Evolutionary conservation across 1,140 invertebrate genomes (phyloP), one percentile per base, ranked within the genome.

Genomic region (Dinothrombium tinctorium): DNA sequence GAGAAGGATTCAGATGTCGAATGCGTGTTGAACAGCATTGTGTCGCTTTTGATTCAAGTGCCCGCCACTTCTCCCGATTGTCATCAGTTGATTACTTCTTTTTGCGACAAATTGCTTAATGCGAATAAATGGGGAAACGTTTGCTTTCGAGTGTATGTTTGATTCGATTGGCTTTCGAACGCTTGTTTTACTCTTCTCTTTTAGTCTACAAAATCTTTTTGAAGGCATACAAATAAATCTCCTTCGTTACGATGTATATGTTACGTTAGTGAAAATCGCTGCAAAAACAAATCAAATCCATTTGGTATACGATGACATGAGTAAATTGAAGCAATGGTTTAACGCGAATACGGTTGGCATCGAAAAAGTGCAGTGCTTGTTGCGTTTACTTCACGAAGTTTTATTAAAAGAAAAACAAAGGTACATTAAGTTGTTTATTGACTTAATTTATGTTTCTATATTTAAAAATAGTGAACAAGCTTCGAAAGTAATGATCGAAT

Each of bases 401-500:
- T 62, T 90, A 49, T 52, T 73, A n/a, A 67, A 65, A 43, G 67
- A 65, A 44, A 73, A 73, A 56, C 68, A 74, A 53, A 70, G 71
- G 55, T 63, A 48, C 47, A 44, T 47, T 15, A n/a, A n/a, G 32
- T 28, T 28, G 8, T 28, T n/a, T 9, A 8, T 49, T 41, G 5
- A n/a, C 11, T 19, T 28, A 22, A 7, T 25, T 20, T 37, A 22
- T 17, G 25, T 41, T 43, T 32, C 22, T 37, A 9, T 35, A 43
- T 41, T 41, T 41, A 28, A 8, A 61, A 63, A 20, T 55, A 80
- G 82, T 60, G 83, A 90, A 56, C 64, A 79, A 52, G 83, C 84
- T 21, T 75, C 82, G 20, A 84, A 86, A 59, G 83, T 94, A 1
- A 94, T 96, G 86, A 77, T 94, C 45, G 86, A 94, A 59, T 62